Conservation (phyloP, 1,140 invertebrate genomes). For the Lethocerus indicus region DNA sequence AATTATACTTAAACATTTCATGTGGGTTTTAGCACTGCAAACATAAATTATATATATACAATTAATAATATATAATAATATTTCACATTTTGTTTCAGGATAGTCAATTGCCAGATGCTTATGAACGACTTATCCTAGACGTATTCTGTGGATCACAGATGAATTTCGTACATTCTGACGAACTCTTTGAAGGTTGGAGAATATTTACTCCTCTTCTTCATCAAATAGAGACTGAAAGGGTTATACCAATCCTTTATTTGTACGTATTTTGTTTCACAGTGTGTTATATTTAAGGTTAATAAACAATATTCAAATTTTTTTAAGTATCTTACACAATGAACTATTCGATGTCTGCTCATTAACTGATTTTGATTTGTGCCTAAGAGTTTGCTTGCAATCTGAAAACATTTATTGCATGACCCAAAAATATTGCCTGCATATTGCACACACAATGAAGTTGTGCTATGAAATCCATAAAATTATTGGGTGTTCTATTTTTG, state of each 20-base stretch:
- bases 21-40: too few relatives aligned
- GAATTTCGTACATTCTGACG: constrained; percentile 95
- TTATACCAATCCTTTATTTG: constrained; percentile 66
- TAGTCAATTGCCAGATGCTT: constrained; percentile 86
- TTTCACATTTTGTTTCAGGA: constrained; percentile 36
- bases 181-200: constrained; percentile 92
- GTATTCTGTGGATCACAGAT: constrained; percentile 97
- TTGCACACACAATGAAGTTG: too few relatives aligned
- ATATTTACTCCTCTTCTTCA: constrained; percentile 95
- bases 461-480: too few relatives aligned
- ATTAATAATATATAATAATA: too few relatives aligned
- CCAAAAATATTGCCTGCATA: too few relatives aligned
- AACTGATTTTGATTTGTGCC: neutral
- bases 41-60: too few relatives aligned
- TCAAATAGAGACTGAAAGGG: constrained; percentile 61
- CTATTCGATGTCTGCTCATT: neutral
- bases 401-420: too few relatives aligned
- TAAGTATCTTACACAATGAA: neutral
- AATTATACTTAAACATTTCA: too few relatives aligned
- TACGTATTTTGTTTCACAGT: constrained; percentile 26
- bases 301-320: neutral
- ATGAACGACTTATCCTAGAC: constrained; percentile 92
- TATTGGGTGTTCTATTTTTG: too few relatives aligned
- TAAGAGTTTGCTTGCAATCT: neutral
- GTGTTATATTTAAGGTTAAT: too few relatives aligned